These are phyloP conservation scores for Ennomos fuscantarius DNA, from an alignment of 2,888 invertebrate genomes.

Conservation along the genomic window DNA sequence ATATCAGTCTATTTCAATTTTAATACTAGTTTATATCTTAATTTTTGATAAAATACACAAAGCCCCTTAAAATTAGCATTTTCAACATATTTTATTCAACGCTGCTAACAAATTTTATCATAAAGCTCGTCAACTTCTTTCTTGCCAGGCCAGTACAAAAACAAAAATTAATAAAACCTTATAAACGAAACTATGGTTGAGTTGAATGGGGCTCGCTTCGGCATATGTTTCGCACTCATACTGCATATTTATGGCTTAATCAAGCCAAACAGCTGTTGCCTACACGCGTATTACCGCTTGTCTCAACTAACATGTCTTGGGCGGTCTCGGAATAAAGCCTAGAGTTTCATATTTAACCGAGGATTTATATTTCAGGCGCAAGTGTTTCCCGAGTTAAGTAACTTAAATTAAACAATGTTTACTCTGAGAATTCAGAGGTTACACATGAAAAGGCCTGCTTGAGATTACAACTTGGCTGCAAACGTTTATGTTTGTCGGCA, in stretches of 20 bases:
- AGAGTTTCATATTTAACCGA: slow-evolving; percentile 52
- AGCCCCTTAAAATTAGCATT: too few relatives aligned
- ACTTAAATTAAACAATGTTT: slow-evolving; percentile 34
- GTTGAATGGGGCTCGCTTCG: slow-evolving; percentile 38
- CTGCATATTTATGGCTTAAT: slow-evolving; percentile 68
- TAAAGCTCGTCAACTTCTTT: slow-evolving; percentile 2
- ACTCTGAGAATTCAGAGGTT: slow-evolving; percentile 19
- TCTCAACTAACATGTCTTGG: slow-evolving; percentile 50
- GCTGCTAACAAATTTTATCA: background rate
- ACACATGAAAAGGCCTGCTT: slow-evolving; percentile 15
- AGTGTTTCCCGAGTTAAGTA: slow-evolving; percentile 25
- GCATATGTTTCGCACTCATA: slow-evolving; percentile 52
- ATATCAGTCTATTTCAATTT: too few relatives aligned
- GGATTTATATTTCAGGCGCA: slow-evolving; percentile 41
- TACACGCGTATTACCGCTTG: slow-evolving; percentile 52
- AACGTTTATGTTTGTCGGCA: slow-evolving; percentile 11
- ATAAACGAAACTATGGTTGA: slow-evolving; percentile 44
- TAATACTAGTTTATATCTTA: too few relatives aligned
- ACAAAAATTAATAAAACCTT: slow-evolving; percentile 53
- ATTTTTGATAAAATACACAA: too few relatives aligned
- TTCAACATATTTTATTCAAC: too few relatives aligned
- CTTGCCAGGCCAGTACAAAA: background rate
- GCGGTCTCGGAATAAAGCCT: slow-evolving; percentile 55
- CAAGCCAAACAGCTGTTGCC: slow-evolving; percentile 62
- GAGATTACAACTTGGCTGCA: slow-evolving; percentile 8